A percentile compares a stretch with the other conserved stretches of the same genome.
Evolutionary conservation across 2,113 vertebrate genomes (phyloP).

Genomic region (Campylorhamphus procurvoides): DNA sequence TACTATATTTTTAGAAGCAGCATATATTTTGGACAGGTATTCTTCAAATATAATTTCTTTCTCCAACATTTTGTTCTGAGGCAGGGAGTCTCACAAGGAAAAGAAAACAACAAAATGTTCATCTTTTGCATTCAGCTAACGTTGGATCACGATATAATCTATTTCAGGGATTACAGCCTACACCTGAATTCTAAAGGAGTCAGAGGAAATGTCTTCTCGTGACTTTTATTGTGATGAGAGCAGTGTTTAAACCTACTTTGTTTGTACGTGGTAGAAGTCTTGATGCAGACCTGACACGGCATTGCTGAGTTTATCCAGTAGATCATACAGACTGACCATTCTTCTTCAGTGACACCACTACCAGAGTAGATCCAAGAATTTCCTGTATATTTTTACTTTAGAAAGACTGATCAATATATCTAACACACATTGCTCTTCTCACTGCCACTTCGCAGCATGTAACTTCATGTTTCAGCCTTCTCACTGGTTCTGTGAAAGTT

Average conservation of each 20-base stretch:
- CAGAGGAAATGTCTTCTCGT: background rate
- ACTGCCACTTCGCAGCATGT: background rate
- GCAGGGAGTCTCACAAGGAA: background rate
- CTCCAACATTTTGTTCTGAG: background rate
- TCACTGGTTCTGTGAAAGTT: conserved; percentile 13
- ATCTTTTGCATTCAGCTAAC: background rate
- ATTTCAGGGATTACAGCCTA: background rate
- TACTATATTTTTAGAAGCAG: background rate
- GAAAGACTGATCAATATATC: background rate
- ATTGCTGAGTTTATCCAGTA: background rate
- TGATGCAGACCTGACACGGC: background rate
- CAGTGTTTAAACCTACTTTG: background rate
- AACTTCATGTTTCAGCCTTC: conserved; percentile 15
- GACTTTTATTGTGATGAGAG: background rate
- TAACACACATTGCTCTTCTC: background rate
- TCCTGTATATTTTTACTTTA: background rate
- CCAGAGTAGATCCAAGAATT: background rate
- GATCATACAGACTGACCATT: background rate
- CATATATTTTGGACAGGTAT: background rate
- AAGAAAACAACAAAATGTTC: background rate
- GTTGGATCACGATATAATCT: background rate
- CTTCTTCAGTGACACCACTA: background rate
- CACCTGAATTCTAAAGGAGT: background rate
- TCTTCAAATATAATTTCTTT: background rate
- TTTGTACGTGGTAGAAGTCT: background rate